Evolutionary conservation across 1,140 invertebrate species (phyloP).

Genomic region (Acyrthosiphon pisum): DNA sequence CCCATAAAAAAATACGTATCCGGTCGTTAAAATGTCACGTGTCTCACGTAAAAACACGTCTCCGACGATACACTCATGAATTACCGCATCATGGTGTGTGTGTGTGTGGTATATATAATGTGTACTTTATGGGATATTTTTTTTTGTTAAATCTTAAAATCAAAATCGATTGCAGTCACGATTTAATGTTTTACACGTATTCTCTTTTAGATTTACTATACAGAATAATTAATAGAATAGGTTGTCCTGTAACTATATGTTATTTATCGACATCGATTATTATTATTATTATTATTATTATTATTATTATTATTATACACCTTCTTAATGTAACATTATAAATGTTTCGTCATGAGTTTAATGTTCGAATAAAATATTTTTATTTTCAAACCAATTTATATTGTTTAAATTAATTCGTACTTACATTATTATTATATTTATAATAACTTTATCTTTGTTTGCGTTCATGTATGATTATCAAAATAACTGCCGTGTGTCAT

Average conservation of each 20-base stretch:
- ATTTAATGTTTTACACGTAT: neutral
- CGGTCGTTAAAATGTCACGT: conserved; percentile 55
- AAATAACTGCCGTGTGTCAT: neutral
- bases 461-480: neutral
- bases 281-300: too few species aligned
- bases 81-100: neutral
- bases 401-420: neutral
- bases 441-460: neutral
- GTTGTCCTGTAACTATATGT: neutral
- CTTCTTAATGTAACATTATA: neutral
- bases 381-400: neutral
- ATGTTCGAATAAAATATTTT: neutral
- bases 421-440: too few species aligned
- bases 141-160: conserved; percentile 26
- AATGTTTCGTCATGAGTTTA: neutral
- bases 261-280: neutral
- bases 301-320: too few species aligned
- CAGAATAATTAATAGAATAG: neutral
- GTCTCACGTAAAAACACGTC: conserved; percentile 38
- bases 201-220: conserved; percentile 1
- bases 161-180: conserved; percentile 12
- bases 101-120: neutral
- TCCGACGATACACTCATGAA: conserved; percentile 7
- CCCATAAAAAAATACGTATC: conserved; percentile 51
- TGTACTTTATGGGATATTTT: conserved; percentile 30